These are phyloP conservation scores for Cryptus viduatorius DNA, from an alignment of 2,888 invertebrate species.

Conservation along the genomic window DNA sequence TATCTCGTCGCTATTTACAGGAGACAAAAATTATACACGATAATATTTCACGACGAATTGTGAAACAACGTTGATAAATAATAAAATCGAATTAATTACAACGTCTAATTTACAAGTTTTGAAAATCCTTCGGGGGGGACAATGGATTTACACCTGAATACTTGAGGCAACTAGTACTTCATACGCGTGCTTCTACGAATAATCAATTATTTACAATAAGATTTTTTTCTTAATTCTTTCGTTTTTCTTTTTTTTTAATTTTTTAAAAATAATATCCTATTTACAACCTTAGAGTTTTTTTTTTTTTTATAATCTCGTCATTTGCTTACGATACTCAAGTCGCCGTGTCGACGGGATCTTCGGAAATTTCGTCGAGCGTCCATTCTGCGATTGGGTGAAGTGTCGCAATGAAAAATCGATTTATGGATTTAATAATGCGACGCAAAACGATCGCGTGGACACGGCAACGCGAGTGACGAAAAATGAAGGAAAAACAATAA, in stretches of 20 bases:
- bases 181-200: conserved; percentile 67
- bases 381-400: background rate
- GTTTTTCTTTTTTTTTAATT: background rate
- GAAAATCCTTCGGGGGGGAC: conserved; percentile 72
- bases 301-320: conserved; percentile 42
- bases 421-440: background rate
- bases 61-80: conserved; percentile 64
- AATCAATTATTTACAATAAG: conserved; percentile 69
- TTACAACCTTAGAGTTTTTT: conserved; percentile 65
- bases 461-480: conserved; percentile 52
- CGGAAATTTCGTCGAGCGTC: background rate
- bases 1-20: conserved; percentile 65
- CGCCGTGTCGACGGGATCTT: conserved; percentile 45
- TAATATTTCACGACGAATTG: conserved; percentile 60
- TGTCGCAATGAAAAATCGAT: background rate
- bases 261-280: conserved; percentile 49
- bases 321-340: conserved; percentile 27
- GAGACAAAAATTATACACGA: conserved; percentile 70
- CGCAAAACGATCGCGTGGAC: conserved; percentile 14
- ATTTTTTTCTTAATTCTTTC: conserved; percentile 35
- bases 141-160: conserved; percentile 61
- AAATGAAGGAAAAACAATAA: conserved; percentile 43
- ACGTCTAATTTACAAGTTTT: conserved; percentile 72
- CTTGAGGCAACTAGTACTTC: conserved; percentile 64
- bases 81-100: conserved; percentile 51